Evolutionary conservation across 2,113 vertebrate species (phyloP), one percentile per base, ranked within the genome.

Genomic region (Miniopterus natalensis): DNA sequence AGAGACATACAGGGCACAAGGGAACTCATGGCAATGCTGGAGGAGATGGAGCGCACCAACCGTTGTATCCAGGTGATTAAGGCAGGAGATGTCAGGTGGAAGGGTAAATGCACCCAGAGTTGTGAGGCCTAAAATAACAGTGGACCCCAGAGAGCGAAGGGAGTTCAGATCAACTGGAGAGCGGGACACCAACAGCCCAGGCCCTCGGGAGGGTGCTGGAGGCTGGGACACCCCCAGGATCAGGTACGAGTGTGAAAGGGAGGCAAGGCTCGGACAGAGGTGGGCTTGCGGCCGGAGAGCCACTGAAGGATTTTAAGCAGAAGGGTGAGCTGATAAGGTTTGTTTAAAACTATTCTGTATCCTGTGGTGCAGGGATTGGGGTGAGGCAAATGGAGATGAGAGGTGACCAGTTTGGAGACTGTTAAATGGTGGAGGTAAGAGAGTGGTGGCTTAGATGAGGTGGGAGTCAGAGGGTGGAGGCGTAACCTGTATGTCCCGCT

Each of bases 41-140:
- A 20, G 1, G 15, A 1, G 18, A 49, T 66, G 5, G 8, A 29
- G 0, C 12, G 1, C 18, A 49, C 18, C 14, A n/a, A 10, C 31
- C 20, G 6, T 63, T 80, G 21, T 40, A 21, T 29, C 25, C 27
- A 73, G 49, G 4, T 17, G n/a, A 29, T 20, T 31, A 71, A 70
- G 57, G 59, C 4, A 1, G 42, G 21, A 6, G 3, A 5, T 21
- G 45, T 17, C 11, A 59, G 25, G 45, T 47, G 4, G 36, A 57
- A 45, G 20, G 18, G 27, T 81, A 70, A 55, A 49, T 6, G 6
- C 5, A 40, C 15, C 31, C 42, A n/a, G 27, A 20, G 25, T 74
- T 66, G 3, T 53, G 36, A 87, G 29, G 18, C 6, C 23, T 47
- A 27, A 47, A 47, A 40, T 53, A 89, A 78, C 4, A 53, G 1